phyloP scores from a whole-genome alignment of 2,113 vertebrate species.

The Micromys minutus region DNA sequence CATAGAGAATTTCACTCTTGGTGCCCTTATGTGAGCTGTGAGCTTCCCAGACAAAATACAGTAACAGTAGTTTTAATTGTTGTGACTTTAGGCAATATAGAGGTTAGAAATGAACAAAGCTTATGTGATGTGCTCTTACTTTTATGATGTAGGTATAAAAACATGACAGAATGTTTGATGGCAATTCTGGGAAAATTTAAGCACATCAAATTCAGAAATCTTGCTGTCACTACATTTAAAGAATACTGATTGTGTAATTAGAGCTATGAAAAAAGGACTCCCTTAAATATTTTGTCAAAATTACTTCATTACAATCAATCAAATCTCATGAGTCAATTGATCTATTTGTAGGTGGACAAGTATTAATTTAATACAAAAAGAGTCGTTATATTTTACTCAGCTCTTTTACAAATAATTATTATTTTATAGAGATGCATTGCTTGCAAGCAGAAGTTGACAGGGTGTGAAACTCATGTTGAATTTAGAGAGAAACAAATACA shows the following conservation, averaged over 20 bases:
- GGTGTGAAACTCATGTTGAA: background rate
- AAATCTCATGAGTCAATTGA: background rate
- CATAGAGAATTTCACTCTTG: background rate
- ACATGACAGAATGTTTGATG: background rate
- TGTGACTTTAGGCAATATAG: background rate
- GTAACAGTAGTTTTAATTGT: background rate
- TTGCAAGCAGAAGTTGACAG: background rate
- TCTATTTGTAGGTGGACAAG: background rate
- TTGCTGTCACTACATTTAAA: background rate
- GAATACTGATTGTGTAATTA: constrained; percentile 24
- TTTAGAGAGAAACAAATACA: background rate
- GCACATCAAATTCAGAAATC: constrained; percentile 29
- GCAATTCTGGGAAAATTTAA: background rate
- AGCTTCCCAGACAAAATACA: background rate
- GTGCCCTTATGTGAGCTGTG: background rate
- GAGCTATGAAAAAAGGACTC: background rate
- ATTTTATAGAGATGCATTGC: background rate
- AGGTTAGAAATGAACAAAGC: background rate
- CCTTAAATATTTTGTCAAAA: constrained; percentile 52
- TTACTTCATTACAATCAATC: background rate
- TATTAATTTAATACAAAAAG: constrained; percentile 20
- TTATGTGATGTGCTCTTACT: background rate
- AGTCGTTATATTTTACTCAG: constrained; percentile 19
- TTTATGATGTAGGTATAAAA: background rate
- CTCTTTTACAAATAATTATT: background rate